phyloP scores from a whole-genome alignment of 2,888 invertebrate species.

The Agonopterix arenella region DNA sequence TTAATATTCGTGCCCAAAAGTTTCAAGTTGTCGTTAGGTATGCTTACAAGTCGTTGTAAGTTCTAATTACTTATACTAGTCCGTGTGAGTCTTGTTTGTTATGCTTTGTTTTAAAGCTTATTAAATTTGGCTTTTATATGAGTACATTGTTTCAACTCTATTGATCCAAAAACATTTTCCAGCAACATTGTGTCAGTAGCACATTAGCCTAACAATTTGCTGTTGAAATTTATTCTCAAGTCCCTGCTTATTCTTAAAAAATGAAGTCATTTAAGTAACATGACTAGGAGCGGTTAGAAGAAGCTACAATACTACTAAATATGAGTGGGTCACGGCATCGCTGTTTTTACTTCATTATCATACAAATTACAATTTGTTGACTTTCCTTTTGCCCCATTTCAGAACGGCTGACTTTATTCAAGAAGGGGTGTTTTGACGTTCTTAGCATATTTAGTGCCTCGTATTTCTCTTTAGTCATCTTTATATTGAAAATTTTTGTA shows the following conservation, averaged over 20 bases:
- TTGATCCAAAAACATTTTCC: too few relatives aligned
- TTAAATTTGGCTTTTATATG: too few relatives aligned
- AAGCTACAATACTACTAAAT: conserved; percentile 21
- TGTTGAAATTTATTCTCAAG: too few relatives aligned
- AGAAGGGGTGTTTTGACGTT: conserved; percentile 9
- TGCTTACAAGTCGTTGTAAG: too few relatives aligned
- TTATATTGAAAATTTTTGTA: not conserved
- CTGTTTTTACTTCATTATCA: conserved; percentile 57
- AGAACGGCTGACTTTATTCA: conserved; percentile 19
- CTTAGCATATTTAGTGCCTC: conserved; percentile 6
- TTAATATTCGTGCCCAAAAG: too few relatives aligned
- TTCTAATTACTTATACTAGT: too few relatives aligned
- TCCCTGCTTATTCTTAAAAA: conserved; percentile 8
- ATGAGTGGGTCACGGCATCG: conserved; percentile 34
- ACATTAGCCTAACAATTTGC: too few relatives aligned
- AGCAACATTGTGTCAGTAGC: too few relatives aligned
- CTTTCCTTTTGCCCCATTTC: conserved; percentile 33
- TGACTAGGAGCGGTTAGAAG: conserved; percentile 16
- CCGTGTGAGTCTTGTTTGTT: too few relatives aligned
- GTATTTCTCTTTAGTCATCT: conserved; percentile 1
- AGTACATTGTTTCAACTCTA: too few relatives aligned
- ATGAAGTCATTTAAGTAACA: conserved; percentile 20
- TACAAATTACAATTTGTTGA: conserved; percentile 64
- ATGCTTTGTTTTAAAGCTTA: too few relatives aligned
- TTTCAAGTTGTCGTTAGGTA: too few relatives aligned